These are phyloP conservation scores for Eupithecia insigniata DNA, from an alignment of 2,888 invertebrate genomes.

Conservation along the genomic window DNA sequence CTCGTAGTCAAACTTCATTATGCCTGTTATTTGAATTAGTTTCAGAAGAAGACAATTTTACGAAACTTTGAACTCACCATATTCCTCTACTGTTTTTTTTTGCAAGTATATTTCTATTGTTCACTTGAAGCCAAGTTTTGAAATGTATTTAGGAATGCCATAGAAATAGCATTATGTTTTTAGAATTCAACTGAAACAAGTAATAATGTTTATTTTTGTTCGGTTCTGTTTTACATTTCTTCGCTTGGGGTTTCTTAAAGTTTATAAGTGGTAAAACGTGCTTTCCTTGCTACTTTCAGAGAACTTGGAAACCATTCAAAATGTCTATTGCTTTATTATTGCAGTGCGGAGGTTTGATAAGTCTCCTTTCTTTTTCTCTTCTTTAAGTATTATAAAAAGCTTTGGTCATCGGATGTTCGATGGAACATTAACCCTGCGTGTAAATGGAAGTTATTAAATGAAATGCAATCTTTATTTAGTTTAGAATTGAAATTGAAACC, in stretches of 20 bases:
- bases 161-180: not conserved
- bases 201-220: slow-evolving; percentile 24
- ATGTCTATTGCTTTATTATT: slow-evolving; percentile 5
- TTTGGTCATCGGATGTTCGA: not conserved
- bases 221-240: slow-evolving; percentile 9
- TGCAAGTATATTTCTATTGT: not conserved
- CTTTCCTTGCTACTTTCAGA: slow-evolving; percentile 24
- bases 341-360: not conserved
- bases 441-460: too few species aligned
- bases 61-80: not conserved
- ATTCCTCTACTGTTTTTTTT: not conserved
- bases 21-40: slow-evolving; percentile 54
- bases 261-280: slow-evolving; percentile 32
- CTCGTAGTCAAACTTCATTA: slow-evolving; percentile 53
- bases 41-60: slow-evolving; percentile 14
- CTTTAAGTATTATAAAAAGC: not conserved
- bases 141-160: not conserved
- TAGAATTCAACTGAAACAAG: slow-evolving; percentile 3
- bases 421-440: not conserved
- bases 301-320: slow-evolving; percentile 18
- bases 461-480: too few species aligned
- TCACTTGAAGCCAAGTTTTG: not conserved
- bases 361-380: not conserved
- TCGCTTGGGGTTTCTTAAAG: slow-evolving; percentile 21
- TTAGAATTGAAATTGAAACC: too few species aligned